These are phyloP conservation scores for Drosophila fulvimacula DNA, from an alignment of 2,888 invertebrate genomes.

Conservation along the genomic window DNA sequence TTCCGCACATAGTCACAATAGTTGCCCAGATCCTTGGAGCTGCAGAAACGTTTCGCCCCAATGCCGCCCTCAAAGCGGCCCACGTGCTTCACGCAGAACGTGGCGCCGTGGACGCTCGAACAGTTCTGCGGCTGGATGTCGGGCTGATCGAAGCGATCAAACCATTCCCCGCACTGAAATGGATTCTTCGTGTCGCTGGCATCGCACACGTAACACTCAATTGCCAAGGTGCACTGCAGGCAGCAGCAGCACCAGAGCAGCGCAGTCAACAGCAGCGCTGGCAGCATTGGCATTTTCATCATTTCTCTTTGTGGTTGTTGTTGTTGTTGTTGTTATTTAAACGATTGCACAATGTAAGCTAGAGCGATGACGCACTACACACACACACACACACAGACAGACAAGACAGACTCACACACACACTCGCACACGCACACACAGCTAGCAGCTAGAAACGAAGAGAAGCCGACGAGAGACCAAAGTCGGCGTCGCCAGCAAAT, in stretches of 20 bases:
- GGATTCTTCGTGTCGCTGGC: constrained; percentile 91
- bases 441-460: constrained; percentile 22
- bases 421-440: constrained; percentile 22
- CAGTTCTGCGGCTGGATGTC: constrained; percentile 90
- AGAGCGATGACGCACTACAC: constrained; percentile 38
- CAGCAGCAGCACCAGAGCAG: constrained; percentile 42
- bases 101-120: constrained; percentile 92
- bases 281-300: constrained; percentile 26
- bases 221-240: constrained; percentile 85
- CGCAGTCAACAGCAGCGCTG: constrained; percentile 30
- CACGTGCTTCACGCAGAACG: constrained; percentile 96
- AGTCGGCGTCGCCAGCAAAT: constrained; percentile 75
- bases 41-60: constrained; percentile 94
- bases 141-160: constrained; percentile 87
- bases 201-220: constrained; percentile 95
- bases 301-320: constrained; percentile 1
- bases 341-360: constrained; percentile 50
- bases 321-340: neutral
- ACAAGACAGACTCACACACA: no score
- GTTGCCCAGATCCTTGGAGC: constrained; percentile 93
- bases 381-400: constrained; percentile 19
- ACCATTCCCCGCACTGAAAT: constrained; percentile 93
- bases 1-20: constrained; percentile 95
- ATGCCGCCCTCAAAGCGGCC: constrained; percentile 96
- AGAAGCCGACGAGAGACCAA: constrained; percentile 25